Base-by-base conservation (phyloP, 2,888 invertebrate species). In the Pandemis cinnamomeana region DNA sequence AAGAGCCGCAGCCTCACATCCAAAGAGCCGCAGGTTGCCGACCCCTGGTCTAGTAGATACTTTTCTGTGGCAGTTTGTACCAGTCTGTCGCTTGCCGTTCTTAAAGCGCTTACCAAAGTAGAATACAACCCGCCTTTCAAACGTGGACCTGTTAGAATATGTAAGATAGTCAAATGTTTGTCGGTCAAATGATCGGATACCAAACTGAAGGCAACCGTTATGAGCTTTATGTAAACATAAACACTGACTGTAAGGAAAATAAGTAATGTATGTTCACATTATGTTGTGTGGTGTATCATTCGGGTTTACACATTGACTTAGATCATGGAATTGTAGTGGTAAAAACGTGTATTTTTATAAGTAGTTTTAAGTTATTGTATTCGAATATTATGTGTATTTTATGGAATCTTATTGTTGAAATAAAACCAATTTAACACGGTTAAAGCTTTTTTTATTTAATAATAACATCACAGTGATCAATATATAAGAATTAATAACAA, bases 361-460 rank as follows among this genome's bases (percentile, higher is more conserved):
- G 63, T 64, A 64, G 46, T 71, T 63, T 64, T 46, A 62, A 58
- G 46, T 71, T 48, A 71, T 46, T 20, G 13, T 48, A 60, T 48
- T 41, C 8, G 48, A 41, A 61, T 62, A 60, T 48, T 48, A 61
- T 69, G 48, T 42, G 42, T 53, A 71, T 63, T 15, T 53, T n/a
- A 55, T 27, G 27, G 46, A 58, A 44, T 64, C n/a, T 44, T 62
- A 4, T 71, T 62, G 67, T 71, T 58, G 13, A 67, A 76, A 73
- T 76, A 76, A 76, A 76, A 76, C 44, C 44, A 61, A 58, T 44
- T 63, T 51, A 68, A 74, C 69, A 76, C 69, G 60, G 64, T 70
- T 75, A 75, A 75, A 75, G 75, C 72, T 51, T 75, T 71, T 20
- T 71, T 71, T 64, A 44, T 58, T 75, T 68, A 60, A 69, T 75